Evolutionary conservation across 2,797 vertebrate species (phyloP).

Genomic region (Erpetoichthys calabaricus): DNA sequence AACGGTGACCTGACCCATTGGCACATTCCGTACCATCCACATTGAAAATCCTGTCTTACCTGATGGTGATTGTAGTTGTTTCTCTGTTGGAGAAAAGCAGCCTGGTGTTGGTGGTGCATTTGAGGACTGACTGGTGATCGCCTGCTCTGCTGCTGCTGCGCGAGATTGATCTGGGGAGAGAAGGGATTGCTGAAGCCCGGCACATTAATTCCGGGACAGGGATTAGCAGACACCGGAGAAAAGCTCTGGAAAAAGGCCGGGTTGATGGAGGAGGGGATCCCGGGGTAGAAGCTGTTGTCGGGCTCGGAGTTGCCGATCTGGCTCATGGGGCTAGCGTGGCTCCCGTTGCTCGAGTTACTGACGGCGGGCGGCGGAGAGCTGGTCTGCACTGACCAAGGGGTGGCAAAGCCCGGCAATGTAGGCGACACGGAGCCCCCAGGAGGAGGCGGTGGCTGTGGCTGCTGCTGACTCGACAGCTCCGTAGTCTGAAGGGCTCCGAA

Average conservation of each 20-base stretch:
- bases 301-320: slow-evolving; percentile 62
- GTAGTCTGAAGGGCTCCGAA: slow-evolving; percentile 69
- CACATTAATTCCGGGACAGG: slow-evolving; percentile 67
- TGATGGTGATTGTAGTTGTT: slow-evolving; percentile 93
- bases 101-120: slow-evolving; percentile 72
- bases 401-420: slow-evolving; percentile 71
- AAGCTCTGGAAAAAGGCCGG: slow-evolving; percentile 90
- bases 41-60: slow-evolving; percentile 42
- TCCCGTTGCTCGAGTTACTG: slow-evolving; percentile 33
- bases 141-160: slow-evolving; percentile 61
- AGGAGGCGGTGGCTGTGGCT: slow-evolving; percentile 25
- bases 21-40: slow-evolving; percentile 1
- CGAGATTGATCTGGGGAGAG: slow-evolving; percentile 73
- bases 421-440: slow-evolving; percentile 63
- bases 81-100: slow-evolving; percentile 81
- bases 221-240: slow-evolving; percentile 70
- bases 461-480: slow-evolving; percentile 58
- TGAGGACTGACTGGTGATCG: slow-evolving; percentile 81
- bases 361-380: slow-evolving; percentile 72
- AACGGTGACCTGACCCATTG: not conserved
- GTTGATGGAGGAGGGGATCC: slow-evolving; percentile 79
- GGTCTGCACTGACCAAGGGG: slow-evolving; percentile 90
- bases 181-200: slow-evolving; percentile 70
- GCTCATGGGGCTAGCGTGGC: slow-evolving; percentile 47
- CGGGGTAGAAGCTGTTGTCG: slow-evolving; percentile 79